Percentiles rank a stretch among this genome's conserved stretches.
phyloP scores from a whole-genome alignment of 2,888 invertebrate species.

The Spodoptera littoralis region DNA sequence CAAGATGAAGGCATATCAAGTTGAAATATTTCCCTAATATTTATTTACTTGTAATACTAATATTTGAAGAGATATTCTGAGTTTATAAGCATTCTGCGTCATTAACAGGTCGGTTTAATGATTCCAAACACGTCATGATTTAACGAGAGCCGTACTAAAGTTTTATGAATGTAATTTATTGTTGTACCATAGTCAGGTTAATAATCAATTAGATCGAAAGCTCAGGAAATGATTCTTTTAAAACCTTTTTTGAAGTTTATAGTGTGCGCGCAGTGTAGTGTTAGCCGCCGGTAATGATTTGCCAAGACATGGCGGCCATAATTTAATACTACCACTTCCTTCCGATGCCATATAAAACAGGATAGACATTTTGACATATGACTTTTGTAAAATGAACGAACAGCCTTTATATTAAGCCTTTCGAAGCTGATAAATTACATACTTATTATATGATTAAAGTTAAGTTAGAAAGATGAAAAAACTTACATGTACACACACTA shows the following conservation, averaged over 20 bases:
- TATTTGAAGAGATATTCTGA: background rate
- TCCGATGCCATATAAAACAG: conserved; percentile 84
- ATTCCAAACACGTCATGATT: conserved; percentile 68
- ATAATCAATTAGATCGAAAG: conserved; percentile 77
- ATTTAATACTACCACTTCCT: conserved; percentile 85
- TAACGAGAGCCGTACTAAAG: conserved; percentile 71
- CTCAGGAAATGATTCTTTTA: conserved; percentile 74
- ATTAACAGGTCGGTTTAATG: conserved; percentile 54
- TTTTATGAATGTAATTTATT: conserved; percentile 76
- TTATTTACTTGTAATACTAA: conserved; percentile 13
- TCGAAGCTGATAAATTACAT: background rate
- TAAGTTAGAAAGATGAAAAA: background rate
- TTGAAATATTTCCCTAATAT: conserved; percentile 6
- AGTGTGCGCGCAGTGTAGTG: conserved; percentile 58
- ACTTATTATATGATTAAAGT: background rate
- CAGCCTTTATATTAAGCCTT: conserved; percentile 8
- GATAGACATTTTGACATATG: conserved; percentile 48
- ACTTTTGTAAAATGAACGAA: conserved; percentile 31
- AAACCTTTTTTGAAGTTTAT: conserved; percentile 66
- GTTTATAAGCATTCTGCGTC: conserved; percentile 16
- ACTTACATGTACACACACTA: background rate
- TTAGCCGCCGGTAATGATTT: conserved; percentile 78
- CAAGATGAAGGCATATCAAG: conserved; percentile 18
- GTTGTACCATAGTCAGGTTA: conserved; percentile 62
- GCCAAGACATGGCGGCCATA: conserved; percentile 76